These are phyloP conservation scores for Amphipoea lucens DNA, from an alignment of 2,888 invertebrate genomes.

Conservation along the genomic window DNA sequence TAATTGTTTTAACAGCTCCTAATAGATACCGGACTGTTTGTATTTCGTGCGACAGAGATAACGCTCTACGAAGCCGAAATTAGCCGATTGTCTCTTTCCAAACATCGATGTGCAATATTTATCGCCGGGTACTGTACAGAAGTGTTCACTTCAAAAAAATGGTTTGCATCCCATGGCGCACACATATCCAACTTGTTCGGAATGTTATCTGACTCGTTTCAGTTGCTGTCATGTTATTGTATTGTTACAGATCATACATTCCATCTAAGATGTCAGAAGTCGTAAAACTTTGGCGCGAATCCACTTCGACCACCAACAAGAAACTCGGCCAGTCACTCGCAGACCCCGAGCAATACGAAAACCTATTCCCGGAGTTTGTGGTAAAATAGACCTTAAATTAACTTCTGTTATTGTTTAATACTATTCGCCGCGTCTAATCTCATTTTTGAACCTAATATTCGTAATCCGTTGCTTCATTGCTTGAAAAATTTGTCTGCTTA, in stretches of 20 bases:
- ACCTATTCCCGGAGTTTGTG: constrained; percentile 95
- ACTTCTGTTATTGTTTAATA: not conserved
- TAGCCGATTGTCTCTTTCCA: no score
- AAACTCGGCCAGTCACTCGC: constrained; percentile 98
- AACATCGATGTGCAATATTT: no score
- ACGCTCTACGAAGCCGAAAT: no score
- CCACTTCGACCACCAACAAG: constrained; percentile 94
- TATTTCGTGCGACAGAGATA: no score
- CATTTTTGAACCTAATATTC: not conserved
- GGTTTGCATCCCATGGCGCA: no score
- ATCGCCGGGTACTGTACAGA: no score
- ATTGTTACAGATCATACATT: constrained; percentile 94
- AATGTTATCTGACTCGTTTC: not conserved
- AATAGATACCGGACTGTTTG: no score
- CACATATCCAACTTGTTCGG: not conserved
- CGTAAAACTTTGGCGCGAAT: constrained; percentile 96
- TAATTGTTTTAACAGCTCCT: no score
- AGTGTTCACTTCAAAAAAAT: no score
- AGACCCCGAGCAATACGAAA: constrained; percentile 98
- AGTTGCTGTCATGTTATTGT: not conserved
- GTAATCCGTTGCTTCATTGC: not conserved
- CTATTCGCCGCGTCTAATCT: not conserved
- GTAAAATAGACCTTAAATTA: constrained; percentile 65
- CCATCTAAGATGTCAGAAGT: constrained; percentile 97
- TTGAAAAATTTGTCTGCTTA: not conserved